These are phyloP conservation scores for Turnix velox DNA, from an alignment of 2,113 vertebrate species.

Conservation along the genomic window DNA sequence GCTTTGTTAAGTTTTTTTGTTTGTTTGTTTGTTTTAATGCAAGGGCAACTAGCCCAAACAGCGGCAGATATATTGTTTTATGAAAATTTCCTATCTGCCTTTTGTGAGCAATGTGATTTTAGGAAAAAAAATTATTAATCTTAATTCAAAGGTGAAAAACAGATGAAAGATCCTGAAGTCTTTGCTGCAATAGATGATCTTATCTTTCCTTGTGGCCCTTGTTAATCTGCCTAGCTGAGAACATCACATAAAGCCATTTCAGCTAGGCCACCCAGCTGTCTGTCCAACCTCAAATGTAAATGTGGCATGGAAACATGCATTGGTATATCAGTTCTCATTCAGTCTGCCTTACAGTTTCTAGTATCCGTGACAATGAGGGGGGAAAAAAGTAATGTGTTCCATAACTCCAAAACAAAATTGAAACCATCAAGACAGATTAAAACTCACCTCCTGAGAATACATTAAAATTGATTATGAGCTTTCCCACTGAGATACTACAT, in stretches of 20 bases:
- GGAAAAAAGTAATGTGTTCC: not conserved
- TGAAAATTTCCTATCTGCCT: not conserved
- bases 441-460: not conserved
- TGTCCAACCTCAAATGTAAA: not conserved
- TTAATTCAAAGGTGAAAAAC: not conserved
- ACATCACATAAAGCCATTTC: not conserved
- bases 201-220: not conserved
- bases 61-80: not conserved
- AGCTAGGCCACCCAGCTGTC: no score
- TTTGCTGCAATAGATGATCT: not conserved
- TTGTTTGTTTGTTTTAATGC: not conserved
- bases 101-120: not conserved
- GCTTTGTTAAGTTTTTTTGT: not conserved
- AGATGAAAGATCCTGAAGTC: not conserved
- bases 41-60: not conserved
- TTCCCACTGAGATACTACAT: not conserved
- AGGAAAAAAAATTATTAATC: not conserved
- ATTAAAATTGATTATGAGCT: not conserved
- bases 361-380: not conserved
- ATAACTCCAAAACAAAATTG: not conserved
- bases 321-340: not conserved
- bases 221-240: not conserved
- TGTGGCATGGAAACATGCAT: not conserved
- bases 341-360: not conserved
- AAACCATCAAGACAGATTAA: not conserved